phyloP scores from a whole-genome alignment of 2,113 vertebrate genomes.

The Cinclus cinclus region DNA sequence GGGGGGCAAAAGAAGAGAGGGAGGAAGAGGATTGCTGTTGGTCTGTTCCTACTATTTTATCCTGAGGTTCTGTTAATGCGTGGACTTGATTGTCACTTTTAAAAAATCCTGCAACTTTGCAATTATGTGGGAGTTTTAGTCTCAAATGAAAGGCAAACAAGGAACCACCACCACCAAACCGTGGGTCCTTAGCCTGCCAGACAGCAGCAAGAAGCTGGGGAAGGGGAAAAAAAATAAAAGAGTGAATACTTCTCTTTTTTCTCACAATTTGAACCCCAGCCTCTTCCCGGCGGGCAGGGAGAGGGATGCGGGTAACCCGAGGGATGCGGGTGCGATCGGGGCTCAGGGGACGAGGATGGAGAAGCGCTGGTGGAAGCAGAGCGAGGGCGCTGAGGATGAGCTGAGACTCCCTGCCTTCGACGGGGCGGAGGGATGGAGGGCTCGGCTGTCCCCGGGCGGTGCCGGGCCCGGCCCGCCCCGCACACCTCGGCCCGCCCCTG shows the following conservation, averaged over 20 bases:
- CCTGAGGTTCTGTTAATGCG: background rate
- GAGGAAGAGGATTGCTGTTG: background rate
- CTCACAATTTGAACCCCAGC: background rate
- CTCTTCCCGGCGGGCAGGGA: no score
- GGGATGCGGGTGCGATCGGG: background rate
- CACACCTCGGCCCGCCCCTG: background rate
- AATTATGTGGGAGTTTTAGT: background rate
- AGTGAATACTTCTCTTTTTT: background rate
- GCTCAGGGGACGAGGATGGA: no score
- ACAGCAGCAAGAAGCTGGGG: background rate
- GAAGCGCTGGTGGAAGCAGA: background rate
- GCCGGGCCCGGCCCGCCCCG: background rate
- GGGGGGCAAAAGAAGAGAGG: no score
- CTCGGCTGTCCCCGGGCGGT: background rate
- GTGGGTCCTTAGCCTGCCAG: fast-evolving
- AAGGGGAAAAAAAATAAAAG: no score
- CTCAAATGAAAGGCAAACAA: background rate
- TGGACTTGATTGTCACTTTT: background rate
- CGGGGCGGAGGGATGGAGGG: background rate
- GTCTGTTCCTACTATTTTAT: background rate
- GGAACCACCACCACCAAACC: background rate
- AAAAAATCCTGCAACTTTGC: background rate
- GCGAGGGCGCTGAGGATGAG: fast-evolving
- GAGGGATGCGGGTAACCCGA: no score
- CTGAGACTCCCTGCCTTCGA: fast-evolving